Percentiles rank a stretch among this genome's conserved stretches.
phyloP scores from a whole-genome alignment of 2,797 vertebrate species.

The Coreius guichenoti region DNA sequence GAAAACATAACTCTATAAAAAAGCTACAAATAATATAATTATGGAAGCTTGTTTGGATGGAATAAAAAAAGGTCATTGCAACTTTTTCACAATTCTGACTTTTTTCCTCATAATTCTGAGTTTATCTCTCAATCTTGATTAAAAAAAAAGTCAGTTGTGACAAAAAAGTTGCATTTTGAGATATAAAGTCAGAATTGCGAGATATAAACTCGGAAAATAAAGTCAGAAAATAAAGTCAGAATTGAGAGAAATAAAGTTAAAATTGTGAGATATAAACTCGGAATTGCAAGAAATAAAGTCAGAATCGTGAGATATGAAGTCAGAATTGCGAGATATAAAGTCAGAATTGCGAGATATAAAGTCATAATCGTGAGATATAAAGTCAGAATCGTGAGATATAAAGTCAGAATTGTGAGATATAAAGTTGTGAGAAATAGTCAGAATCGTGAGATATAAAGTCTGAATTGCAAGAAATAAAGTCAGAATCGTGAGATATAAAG shows the following conservation, averaged over 20 bases:
- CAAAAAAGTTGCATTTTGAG: too few relatives aligned
- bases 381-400: accelerated
- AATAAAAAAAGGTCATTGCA: too few relatives aligned
- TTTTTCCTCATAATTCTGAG: too few relatives aligned
- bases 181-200: too few relatives aligned
- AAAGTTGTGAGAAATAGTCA: too few relatives aligned
- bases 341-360: background rate
- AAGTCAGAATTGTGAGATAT: background rate
- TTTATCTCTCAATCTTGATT: too few relatives aligned
- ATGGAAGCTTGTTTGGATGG: too few relatives aligned
- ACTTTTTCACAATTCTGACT: too few relatives aligned
- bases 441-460: too few relatives aligned
- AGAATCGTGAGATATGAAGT: accelerated
- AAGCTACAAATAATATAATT: too few relatives aligned
- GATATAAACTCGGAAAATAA: background rate
- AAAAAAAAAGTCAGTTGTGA: background rate
- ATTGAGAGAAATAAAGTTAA: accelerated
- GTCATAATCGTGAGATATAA: background rate
- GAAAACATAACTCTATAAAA: too few relatives aligned
- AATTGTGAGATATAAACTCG: accelerated
- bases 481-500: accelerated
- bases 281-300: background rate
- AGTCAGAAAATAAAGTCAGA: background rate
- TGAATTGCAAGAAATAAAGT: too few relatives aligned
- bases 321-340: accelerated